Evolutionary conservation across 1,140 invertebrate genomes (phyloP).

Genomic region (Hydropsyche tenuis): DNA sequence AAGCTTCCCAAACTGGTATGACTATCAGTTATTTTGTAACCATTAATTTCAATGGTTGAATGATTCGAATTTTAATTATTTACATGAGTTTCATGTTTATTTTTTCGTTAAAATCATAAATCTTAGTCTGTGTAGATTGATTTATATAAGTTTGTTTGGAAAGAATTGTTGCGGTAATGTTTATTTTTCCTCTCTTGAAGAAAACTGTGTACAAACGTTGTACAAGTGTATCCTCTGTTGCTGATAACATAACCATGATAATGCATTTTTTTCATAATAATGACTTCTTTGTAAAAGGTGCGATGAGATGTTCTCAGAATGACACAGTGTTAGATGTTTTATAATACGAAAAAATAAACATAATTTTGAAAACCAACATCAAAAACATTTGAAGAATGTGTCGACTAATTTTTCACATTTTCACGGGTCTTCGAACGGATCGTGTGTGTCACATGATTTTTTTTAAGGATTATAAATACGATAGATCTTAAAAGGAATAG

Average conservation of each 20-base stretch:
- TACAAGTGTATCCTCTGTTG: slow-evolving; percentile 17
- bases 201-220: slow-evolving; percentile 12
- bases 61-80: neutral
- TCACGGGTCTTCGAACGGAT: neutral
- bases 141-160: slow-evolving; percentile 8
- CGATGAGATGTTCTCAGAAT: slow-evolving; percentile 21
- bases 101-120: no score
- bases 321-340: neutral
- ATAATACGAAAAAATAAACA: neutral
- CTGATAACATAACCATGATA: slow-evolving; percentile 32
- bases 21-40: neutral
- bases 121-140: no score
- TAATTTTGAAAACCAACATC: neutral
- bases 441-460: neutral
- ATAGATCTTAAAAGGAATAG: neutral
- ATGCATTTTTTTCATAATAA: slow-evolving; percentile 37
- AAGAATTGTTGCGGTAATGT: neutral
- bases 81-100: no score
- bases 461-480: neutral
- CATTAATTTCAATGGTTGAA: neutral
- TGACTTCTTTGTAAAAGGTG: slow-evolving; percentile 34
- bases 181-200: neutral
- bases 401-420: neutral
- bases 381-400: neutral
- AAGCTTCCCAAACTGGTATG: slow-evolving; percentile 20